Conservation (phyloP, 2,888 invertebrate genomes). For the Lepetodrilus schrolli region DNA sequence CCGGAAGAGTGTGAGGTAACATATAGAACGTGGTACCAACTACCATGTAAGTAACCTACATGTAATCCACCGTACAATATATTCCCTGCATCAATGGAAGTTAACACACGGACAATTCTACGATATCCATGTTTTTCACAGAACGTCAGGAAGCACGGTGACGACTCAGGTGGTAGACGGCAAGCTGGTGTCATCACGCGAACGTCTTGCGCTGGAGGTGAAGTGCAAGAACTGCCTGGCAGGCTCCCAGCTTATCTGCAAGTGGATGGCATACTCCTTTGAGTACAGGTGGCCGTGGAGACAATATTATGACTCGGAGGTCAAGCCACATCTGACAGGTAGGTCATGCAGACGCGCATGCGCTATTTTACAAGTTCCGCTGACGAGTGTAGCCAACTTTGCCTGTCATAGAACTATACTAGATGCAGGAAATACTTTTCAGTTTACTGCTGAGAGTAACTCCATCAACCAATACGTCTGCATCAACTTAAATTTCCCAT, state of each 20-base stretch:
- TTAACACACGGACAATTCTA: background rate
- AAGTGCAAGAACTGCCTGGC: constrained; percentile 42
- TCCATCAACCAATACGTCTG: too few species aligned
- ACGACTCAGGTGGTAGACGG: constrained; percentile 40
- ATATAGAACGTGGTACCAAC: too few species aligned
- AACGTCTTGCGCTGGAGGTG: constrained; percentile 43
- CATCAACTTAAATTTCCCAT: too few species aligned
- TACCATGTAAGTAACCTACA: background rate
- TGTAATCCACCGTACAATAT: background rate
- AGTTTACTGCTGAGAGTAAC: too few species aligned
- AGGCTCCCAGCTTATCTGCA: constrained; percentile 39
- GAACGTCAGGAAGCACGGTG: constrained; percentile 41
- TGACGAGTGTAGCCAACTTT: too few species aligned
- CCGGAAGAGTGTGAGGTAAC: too few species aligned
- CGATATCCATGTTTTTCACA: constrained; percentile 22
- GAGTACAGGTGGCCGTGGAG: constrained; percentile 59
- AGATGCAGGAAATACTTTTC: too few species aligned
- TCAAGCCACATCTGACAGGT: constrained; percentile 31
- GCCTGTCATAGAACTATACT: too few species aligned
- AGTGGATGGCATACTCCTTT: constrained; percentile 52
- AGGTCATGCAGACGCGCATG: too few species aligned
- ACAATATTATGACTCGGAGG: constrained; percentile 25
- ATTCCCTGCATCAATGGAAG: background rate
- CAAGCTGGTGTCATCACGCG: constrained; percentile 45
- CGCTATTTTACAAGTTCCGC: too few species aligned